Evolutionary conservation across 2,888 invertebrate species (phyloP), one percentile per base, ranked within the genome.

Genomic region (Drosophila yooni): DNA sequence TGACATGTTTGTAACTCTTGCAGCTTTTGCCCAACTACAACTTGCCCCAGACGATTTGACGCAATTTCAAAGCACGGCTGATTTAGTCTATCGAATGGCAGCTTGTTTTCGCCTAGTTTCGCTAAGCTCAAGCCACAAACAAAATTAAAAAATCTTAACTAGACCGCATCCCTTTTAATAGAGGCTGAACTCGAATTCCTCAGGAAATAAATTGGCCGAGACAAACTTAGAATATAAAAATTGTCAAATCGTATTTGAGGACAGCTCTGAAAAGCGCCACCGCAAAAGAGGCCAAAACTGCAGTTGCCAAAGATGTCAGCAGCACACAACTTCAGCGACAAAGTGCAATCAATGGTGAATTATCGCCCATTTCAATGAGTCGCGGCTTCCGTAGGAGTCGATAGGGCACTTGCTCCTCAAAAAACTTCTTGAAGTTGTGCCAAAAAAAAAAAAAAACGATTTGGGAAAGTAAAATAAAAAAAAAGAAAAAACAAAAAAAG

Each of bases 341-440:
- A 87, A 89, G 84, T 81, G 88, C 87, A 88, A 90, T 88, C 87
- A 88, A 88, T 88, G 88, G 84, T 89, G 81, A 88, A 88, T 88
- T 88, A 88, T 90, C 90, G 76, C 87, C 90, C 79, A 83, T 83
- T 89, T 89, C 89, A 88, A 87, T 89, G 84, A 87, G 75, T 76
- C 81, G 83, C 79, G 76, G 76, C 78, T 68, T 61, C 73, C 68
- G 77, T 59, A 72, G 78, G 81, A 77, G 81, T 79, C 78, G 76
- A 79, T 79, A 59, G 78, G 72, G 68, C 67, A 74, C 71, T 70
- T 80, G 79, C 67, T 78, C 78, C 52, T 50, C 62, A 59, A 46
- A 67, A 59, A 66, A 58, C 18, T 46, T 81, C 70, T 59, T 64
- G 67, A 78, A 81, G 59, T 70, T 66, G 33, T 62, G 79, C 79